Evolutionary conservation across 2,888 invertebrate genomes (phyloP).

Genomic region (Tinea trinotella): DNA sequence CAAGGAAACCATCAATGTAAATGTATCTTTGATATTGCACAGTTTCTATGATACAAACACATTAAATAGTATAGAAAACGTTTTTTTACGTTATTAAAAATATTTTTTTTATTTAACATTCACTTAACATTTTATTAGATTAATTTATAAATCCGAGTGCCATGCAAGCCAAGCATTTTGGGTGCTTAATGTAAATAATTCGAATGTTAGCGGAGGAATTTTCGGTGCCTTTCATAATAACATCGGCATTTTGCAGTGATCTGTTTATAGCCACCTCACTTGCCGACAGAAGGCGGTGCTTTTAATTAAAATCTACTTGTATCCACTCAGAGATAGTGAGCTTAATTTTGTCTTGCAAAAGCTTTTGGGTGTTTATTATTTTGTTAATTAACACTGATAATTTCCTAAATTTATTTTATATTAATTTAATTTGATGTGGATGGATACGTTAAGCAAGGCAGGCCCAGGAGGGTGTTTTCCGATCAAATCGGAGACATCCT

Average conservation of each 20-base stretch:
- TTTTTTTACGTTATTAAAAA: too few species aligned
- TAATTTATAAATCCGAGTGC: background rate
- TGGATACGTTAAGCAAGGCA: too few species aligned
- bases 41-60: too few species aligned
- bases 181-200: conserved; percentile 14
- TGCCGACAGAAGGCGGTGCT: background rate
- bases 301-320: conserved; percentile 15
- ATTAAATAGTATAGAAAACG: too few species aligned
- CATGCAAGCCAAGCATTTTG: conserved; percentile 7
- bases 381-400: background rate
- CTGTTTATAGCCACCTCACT: background rate
- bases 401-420: too few species aligned
- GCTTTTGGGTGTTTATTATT: background rate
- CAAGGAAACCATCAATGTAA: too few species aligned
- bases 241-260: conserved; percentile 17
- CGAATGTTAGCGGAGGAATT: conserved; percentile 15
- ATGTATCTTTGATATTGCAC: too few species aligned
- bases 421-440: too few species aligned
- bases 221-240: conserved; percentile 15
- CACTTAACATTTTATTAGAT: too few species aligned
- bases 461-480: too few species aligned
- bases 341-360: background rate
- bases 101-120: too few species aligned
- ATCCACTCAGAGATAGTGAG: background rate
- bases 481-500: too few species aligned